Evolutionary conservation across 1,140 invertebrate species (phyloP), one percentile per base, ranked within the genome.

Genomic region (Steinernema feltiae): DNA sequence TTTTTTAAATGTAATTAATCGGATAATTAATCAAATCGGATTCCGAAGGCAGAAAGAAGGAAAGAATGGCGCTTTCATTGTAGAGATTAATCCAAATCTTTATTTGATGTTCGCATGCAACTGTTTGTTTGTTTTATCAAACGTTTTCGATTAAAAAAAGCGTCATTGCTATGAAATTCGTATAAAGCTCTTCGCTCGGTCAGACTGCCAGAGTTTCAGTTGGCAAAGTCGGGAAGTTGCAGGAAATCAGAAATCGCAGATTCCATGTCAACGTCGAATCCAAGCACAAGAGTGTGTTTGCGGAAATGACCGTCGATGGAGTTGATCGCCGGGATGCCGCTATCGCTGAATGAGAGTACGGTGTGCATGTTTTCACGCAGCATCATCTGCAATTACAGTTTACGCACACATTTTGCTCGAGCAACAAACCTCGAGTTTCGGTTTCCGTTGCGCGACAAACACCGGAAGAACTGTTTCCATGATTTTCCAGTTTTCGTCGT

Each of bases 271-370:
- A 63, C 24, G 53, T 63, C 53, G 3, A 63, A 27, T 15, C 53
- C 53, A 3, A 63, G 53, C 15, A 63, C 53, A 7, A 63, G 24
- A 63, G 53, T 63, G 12, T 21, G 12, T 21, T 63, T 63, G 2
- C 53, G 15, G 53, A 63, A 63, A 27, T n/a, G 53, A 12, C 53
- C 53, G 53, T 63, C 53, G 12, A 63, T 63, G 53, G 53, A 63
- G 53, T 27, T 63, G 15, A 63, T 63, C 3, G 53, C 53, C 12
- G 53, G 53, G 12, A 63, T 12, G 12, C 7, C 24, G 53, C 53
- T 27, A 17, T 63, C 53, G 53, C 12, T 3, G 53, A 63, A 7
- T 3, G 53, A 12, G 12, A 63, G 24, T 3, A 63, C 53, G 12
- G 53, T 63, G 24, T 63, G 53, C 53, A 63, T 7, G 53, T 63